These are phyloP conservation scores for Neosilurus mollespiculum DNA, from an alignment of 2,797 vertebrate genomes.

Conservation along the genomic window DNA sequence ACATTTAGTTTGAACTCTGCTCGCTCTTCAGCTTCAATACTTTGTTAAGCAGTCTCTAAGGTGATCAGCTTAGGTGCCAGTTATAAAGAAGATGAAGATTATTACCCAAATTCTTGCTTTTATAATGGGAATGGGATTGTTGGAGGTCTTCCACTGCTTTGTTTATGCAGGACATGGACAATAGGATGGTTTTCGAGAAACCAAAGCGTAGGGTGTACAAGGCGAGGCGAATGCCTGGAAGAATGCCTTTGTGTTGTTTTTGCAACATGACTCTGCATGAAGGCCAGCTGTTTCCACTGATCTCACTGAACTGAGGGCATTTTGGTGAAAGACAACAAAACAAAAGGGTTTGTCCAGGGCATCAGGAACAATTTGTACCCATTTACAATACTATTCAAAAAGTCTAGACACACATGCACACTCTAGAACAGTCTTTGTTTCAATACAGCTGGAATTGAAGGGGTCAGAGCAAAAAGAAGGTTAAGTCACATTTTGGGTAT, in stretches of 20 bases:
- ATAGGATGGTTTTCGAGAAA: slow-evolving; percentile 38
- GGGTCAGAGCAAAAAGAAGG: neutral
- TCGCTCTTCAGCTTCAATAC: neutral
- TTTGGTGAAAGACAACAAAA: slow-evolving; percentile 21
- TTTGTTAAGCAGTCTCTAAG: neutral
- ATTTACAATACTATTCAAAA: neutral
- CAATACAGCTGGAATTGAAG: neutral
- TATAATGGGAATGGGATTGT: neutral
- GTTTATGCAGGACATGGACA: slow-evolving; percentile 19
- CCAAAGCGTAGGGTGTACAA: slow-evolving; percentile 13
- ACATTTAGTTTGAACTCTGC: neutral
- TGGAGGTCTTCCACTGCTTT: neutral
- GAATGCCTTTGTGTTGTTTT: slow-evolving; percentile 54
- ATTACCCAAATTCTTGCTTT: neutral
- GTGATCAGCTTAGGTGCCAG: too few species aligned
- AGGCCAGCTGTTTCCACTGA: slow-evolving; percentile 24
- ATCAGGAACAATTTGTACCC: slow-evolving; percentile 3
- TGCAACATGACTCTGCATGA: slow-evolving; percentile 30
- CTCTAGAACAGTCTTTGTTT: neutral
- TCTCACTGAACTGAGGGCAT: slow-evolving; percentile 5
- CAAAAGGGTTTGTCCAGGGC: neutral
- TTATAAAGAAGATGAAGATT: neutral
- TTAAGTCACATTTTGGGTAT: too few species aligned
- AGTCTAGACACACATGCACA: neutral
- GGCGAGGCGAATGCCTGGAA: slow-evolving; percentile 39